phyloP scores from a whole-genome alignment of 2,888 invertebrate genomes.

The Schizotus pectinicornis region DNA sequence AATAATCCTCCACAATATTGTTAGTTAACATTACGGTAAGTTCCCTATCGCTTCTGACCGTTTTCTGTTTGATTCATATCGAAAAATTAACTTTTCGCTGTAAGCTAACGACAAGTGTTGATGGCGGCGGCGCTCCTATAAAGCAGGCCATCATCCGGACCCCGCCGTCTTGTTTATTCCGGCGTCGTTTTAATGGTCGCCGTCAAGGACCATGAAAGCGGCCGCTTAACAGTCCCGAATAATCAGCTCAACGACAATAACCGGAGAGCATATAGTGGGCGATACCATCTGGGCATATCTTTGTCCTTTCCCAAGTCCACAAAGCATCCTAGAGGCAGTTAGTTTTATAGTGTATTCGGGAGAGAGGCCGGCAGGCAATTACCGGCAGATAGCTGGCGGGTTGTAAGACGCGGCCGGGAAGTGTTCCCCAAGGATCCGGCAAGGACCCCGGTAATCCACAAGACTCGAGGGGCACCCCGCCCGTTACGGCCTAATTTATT shows the following conservation, averaged over 20 bases:
- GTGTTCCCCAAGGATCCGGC: constrained; percentile 54
- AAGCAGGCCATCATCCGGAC: too few relatives aligned
- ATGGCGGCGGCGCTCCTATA: too few relatives aligned
- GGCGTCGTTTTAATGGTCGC: constrained; percentile 23
- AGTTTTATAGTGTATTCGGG: constrained; percentile 50
- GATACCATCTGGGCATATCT: constrained; percentile 38
- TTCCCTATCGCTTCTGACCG: too few relatives aligned
- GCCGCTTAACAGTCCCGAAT: constrained; percentile 21
- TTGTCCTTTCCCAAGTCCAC: constrained; percentile 44
- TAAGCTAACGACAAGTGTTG: neutral
- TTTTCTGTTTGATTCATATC: too few relatives aligned
- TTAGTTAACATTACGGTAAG: too few relatives aligned
- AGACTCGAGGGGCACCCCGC: constrained; percentile 50
- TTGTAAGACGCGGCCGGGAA: constrained; percentile 55
- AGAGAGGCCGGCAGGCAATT: constrained; percentile 43
- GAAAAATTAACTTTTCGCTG: neutral
- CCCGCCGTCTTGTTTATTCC: constrained; percentile 18
- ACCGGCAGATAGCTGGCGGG: constrained; percentile 43
- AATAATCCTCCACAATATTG: too few relatives aligned
- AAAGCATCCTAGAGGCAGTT: constrained; percentile 48
- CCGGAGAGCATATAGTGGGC: constrained; percentile 8
- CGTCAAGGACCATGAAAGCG: constrained; percentile 32
- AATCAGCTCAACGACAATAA: constrained; percentile 27
- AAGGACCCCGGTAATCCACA: constrained; percentile 52
- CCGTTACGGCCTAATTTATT: constrained; percentile 55